Evolutionary conservation across 2,888 invertebrate species (phyloP).

Genomic region (Apeira syringaria): DNA sequence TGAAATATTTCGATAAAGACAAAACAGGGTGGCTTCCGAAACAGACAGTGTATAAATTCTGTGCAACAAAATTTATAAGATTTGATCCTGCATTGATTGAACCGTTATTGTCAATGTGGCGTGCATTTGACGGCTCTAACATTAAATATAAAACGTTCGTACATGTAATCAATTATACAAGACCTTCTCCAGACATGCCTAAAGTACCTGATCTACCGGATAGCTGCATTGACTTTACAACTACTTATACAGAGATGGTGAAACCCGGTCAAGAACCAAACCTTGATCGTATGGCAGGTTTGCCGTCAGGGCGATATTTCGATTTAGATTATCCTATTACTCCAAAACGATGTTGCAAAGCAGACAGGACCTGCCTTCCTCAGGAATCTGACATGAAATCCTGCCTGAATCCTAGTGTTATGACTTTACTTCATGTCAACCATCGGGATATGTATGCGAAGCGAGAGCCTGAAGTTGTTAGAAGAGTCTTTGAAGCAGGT

Average conservation of each 20-base stretch:
- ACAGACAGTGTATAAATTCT: constrained; percentile 65
- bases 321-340: constrained; percentile 64
- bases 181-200: constrained; percentile 62
- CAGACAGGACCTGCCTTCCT: constrained; percentile 52
- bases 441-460: constrained; percentile 68
- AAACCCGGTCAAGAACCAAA: constrained; percentile 51
- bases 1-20: constrained; percentile 61
- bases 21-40: constrained; percentile 73
- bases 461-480: constrained; percentile 57
- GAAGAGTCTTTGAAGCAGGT: constrained; percentile 75
- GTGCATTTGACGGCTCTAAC: constrained; percentile 66
- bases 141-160: constrained; percentile 79
- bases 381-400: constrained; percentile 64
- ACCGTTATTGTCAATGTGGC: constrained; percentile 68
- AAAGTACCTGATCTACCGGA: constrained; percentile 60
- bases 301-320: constrained; percentile 69
- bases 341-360: constrained; percentile 50
- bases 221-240: constrained; percentile 60
- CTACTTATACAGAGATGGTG: constrained; percentile 71
- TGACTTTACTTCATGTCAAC: constrained; percentile 56
- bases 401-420: constrained; percentile 56
- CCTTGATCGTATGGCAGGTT: constrained; percentile 53
- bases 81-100: constrained; percentile 76
- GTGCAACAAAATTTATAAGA: constrained; percentile 62
- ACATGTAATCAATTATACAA: constrained; percentile 69